A percentile compares a stretch with the other conserved stretches of the same genome.
phyloP scores from a whole-genome alignment of 2,888 invertebrate species.

The Folsomia manolachei region DNA sequence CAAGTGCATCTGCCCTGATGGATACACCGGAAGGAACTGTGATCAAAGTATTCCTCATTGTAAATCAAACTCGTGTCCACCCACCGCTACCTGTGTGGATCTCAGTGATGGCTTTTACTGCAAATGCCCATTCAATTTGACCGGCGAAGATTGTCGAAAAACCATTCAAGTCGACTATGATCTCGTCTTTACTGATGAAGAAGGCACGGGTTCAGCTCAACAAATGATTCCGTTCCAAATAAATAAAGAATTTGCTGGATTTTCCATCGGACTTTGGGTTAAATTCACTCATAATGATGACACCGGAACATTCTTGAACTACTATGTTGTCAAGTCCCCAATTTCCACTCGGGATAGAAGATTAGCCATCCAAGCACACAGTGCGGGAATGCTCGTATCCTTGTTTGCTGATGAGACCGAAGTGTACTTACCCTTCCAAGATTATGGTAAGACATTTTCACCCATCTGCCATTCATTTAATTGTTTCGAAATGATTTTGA shows the following conservation, averaged over 20 bases:
- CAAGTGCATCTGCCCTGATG: conserved; percentile 72
- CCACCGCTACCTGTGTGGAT: conserved; percentile 88
- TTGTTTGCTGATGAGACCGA: conserved; percentile 84
- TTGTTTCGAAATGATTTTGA: no score
- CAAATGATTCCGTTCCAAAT: conserved; percentile 85
- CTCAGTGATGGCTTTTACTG: conserved; percentile 88
- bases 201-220: conserved; percentile 83
- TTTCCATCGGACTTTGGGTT: conserved; percentile 84
- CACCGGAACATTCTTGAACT: conserved; percentile 88
- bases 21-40: conserved; percentile 70
- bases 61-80: conserved; percentile 89
- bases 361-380: conserved; percentile 84
- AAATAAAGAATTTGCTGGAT: conserved; percentile 54
- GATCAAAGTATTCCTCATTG: conserved; percentile 88
- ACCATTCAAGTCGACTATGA: conserved; percentile 98
- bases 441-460: no score
- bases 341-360: conserved; percentile 58
- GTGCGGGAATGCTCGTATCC: conserved; percentile 87
- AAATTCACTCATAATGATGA: conserved; percentile 89
- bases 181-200: conserved; percentile 84
- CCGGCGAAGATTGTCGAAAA: conserved; percentile 94
- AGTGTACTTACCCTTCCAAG: conserved; percentile 83
- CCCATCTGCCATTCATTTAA: no score
- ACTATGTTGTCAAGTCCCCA: conserved; percentile 75
- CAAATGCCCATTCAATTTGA: conserved; percentile 93